Percentiles rank a stretch among this genome's conserved stretches.
Conservation (phyloP, 2,797 vertebrate species). For the Lepus oiostolus region DNA sequence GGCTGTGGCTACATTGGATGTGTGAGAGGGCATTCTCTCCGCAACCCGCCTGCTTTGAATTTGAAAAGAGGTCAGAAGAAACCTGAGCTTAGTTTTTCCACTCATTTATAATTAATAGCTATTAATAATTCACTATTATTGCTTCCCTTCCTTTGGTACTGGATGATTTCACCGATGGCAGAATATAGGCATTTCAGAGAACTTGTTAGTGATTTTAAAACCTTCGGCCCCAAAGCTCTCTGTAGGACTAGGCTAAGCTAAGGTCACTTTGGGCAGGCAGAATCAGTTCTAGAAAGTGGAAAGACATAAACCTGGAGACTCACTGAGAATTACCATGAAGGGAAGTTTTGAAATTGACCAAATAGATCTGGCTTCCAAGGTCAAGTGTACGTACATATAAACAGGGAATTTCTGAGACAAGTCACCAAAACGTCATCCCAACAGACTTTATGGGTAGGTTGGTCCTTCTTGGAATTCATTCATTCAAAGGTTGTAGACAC, state of each 20-base stretch:
- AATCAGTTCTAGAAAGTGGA: neutral
- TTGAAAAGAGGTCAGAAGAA: slow-evolving; percentile 53
- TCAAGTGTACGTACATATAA: neutral
- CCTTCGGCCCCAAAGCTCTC: neutral
- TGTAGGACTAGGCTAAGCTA: neutral
- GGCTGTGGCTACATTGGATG: neutral
- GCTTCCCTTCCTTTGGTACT: slow-evolving; percentile 27
- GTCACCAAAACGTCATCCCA: neutral
- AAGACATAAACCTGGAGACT: neutral
- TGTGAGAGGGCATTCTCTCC: neutral
- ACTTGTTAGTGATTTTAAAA: slow-evolving; percentile 13
- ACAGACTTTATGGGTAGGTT: too few species aligned
- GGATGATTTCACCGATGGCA: slow-evolving; percentile 12
- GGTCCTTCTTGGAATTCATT: slow-evolving; percentile 25
- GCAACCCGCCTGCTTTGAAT: slow-evolving; percentile 22
- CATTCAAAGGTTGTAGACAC: slow-evolving; percentile 23
- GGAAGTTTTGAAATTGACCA: neutral
- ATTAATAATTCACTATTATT: slow-evolving; percentile 63
- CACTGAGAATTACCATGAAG: neutral
- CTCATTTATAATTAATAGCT: slow-evolving; percentile 65
- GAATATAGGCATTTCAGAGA: neutral
- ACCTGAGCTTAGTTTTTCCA: slow-evolving; percentile 37
- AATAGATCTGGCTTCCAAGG: neutral
- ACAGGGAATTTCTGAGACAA: neutral
- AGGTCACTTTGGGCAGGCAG: neutral